Percentiles rank a stretch among this genome's conserved stretches.
phyloP scores from a whole-genome alignment of 2,797 vertebrate species.

The Champsocephalus esox region DNA sequence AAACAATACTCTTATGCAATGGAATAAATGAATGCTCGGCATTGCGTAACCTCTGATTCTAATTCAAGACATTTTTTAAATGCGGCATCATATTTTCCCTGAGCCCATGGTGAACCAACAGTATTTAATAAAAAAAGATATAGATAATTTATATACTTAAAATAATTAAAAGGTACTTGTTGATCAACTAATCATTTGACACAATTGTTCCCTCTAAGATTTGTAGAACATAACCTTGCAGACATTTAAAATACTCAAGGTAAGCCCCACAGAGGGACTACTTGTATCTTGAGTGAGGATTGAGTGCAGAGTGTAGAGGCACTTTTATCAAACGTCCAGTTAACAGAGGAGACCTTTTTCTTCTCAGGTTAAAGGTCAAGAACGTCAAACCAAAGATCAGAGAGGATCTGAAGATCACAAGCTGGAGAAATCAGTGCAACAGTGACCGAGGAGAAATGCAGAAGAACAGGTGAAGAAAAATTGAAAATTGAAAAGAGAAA shows the following conservation, averaged over 20 bases:
- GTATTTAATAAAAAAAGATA: too few species aligned
- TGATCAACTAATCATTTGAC: not conserved
- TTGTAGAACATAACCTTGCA: not conserved
- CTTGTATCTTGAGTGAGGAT: not conserved
- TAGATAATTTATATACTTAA: too few species aligned
- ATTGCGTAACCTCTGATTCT: too few species aligned
- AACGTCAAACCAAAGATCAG: constrained; percentile 5
- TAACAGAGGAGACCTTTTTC: not conserved
- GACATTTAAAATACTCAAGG: not conserved
- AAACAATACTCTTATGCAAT: too few species aligned
- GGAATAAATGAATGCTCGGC: too few species aligned
- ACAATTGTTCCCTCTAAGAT: not conserved
- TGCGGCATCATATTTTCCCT: too few species aligned
- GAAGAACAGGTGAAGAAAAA: not conserved
- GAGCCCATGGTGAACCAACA: too few species aligned
- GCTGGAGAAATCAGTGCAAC: not conserved
- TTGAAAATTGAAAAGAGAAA: too few species aligned
- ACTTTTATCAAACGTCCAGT: not conserved
- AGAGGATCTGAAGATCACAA: not conserved
- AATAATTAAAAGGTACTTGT: not conserved
- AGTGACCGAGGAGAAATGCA: not conserved
- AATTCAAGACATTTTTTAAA: too few species aligned
- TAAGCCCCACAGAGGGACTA: not conserved
- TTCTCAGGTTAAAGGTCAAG: constrained; percentile 14
- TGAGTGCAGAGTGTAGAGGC: not conserved